Evolutionary conservation across 2,888 invertebrate genomes (phyloP), one percentile per base, ranked within the genome.

Genomic region (Spilarctia lutea): DNA sequence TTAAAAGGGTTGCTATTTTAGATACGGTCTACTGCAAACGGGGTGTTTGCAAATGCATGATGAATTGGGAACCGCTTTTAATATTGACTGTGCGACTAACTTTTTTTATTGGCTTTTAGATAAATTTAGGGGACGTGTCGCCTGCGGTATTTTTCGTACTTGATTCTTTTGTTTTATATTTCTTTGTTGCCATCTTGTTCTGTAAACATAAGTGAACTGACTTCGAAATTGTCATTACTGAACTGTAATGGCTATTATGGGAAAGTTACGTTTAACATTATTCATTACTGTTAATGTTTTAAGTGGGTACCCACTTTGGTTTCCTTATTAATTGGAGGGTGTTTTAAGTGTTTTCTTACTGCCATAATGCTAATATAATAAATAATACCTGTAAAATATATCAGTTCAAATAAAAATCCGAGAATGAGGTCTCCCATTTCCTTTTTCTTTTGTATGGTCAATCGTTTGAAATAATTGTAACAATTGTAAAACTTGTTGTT

Each of bases 1-100:
- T 84, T 83, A 83, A 85, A 84, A 84, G 84, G 84, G 82, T 75
- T 78, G 73, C 63, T 79, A 71, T 76, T 79, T 85, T 82, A 79
- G 79, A 80, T 78, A 78, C 80, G 75, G 76, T 73, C 65, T 72
- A 52, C 63, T 45, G 65, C 71, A 68, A 52, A 30, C 60, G 33
- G 56, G 71, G 42, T 33, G 42, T 68, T 75, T 65, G 68, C 77
- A 75, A 81, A 85, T 82, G 77, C 79, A 79, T 79, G 76, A 48
- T 75, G 63, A 30, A 75, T 71, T 45, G 63, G 60, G 20, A 27
- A 52, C 71, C 20, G 65, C 66, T 45, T 71, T 66, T 67, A 71
- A 74, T 71, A 74, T 74, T 66, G 66, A 74, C 67, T 63, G 45
- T 63, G 20, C 20, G 35, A 39, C 48, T 68, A 60, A 73, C 24